phyloP scores from a whole-genome alignment of 2,797 vertebrate genomes.

The Taeniopygia guttata region DNA sequence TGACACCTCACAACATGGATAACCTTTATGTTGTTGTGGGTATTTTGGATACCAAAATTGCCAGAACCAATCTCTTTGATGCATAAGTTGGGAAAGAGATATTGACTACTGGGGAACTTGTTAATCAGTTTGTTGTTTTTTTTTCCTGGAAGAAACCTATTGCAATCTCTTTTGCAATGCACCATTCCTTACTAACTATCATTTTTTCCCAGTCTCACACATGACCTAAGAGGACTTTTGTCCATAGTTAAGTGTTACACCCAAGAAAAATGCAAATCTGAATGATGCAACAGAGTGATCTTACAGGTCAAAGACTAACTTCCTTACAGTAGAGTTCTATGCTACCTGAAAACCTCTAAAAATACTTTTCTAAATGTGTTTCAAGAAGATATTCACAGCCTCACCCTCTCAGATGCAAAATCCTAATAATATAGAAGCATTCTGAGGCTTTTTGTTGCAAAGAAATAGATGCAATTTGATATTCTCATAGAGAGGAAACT shows the following conservation, averaged over 20 bases:
- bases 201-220: neutral
- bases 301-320: neutral
- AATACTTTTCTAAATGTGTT: neutral
- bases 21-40: rapidly evolving
- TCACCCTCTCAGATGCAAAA: neutral
- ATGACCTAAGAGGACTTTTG: neutral
- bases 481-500: neutral
- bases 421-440: neutral
- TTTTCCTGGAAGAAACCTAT: neutral
- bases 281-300: neutral
- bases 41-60: neutral
- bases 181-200: neutral
- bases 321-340: neutral
- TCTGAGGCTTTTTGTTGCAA: neutral
- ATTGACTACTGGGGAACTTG: neutral
- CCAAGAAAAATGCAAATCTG: neutral
- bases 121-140: neutral
- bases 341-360: neutral
- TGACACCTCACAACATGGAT: neutral
- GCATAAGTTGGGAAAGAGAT: neutral
- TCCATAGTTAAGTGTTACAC: neutral
- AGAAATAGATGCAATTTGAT: neutral
- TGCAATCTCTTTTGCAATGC: neutral
- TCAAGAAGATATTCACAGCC: neutral
- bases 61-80: neutral